Evolutionary conservation across 2,888 invertebrate genomes (phyloP).

Genomic region (Tachystola acroxantha): DNA sequence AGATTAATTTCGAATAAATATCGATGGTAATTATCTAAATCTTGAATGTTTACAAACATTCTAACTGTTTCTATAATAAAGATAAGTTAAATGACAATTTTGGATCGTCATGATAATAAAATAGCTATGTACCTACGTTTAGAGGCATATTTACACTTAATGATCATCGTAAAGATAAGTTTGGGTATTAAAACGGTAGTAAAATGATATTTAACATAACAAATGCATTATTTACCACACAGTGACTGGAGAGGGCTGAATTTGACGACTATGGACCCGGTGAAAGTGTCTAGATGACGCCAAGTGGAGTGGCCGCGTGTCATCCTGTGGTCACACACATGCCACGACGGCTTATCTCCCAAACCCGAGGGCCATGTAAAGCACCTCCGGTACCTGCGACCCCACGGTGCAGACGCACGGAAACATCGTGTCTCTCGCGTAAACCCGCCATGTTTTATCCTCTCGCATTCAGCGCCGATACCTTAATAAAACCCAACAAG

Average conservation of each 20-base stretch:
- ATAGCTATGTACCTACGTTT: slow-evolving; percentile 13
- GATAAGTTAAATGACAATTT: slow-evolving; percentile 18
- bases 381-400: slow-evolving; percentile 50
- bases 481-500: slow-evolving; percentile 77
- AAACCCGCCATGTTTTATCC: slow-evolving; percentile 74
- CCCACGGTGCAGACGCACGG: slow-evolving; percentile 31
- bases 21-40: slow-evolving; percentile 13
- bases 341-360: slow-evolving; percentile 60
- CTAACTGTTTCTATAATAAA: slow-evolving; percentile 18
- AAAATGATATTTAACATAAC: slow-evolving; percentile 15
- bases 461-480: slow-evolving; percentile 70
- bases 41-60: slow-evolving; percentile 21
- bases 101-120: slow-evolving; percentile 13
- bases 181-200: slow-evolving; percentile 11
- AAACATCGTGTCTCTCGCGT: slow-evolving; percentile 66
- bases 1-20: slow-evolving; percentile 10
- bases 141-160: slow-evolving; percentile 16
- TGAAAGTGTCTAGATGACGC: slow-evolving; percentile 37
- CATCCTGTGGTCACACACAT: slow-evolving; percentile 54
- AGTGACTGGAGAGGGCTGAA: slow-evolving; percentile 11
- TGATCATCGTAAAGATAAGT: slow-evolving; percentile 16
- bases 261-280: slow-evolving; percentile 22
- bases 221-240: slow-evolving; percentile 14
- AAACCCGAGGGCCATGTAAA: slow-evolving; percentile 62
- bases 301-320: slow-evolving; percentile 38